These are phyloP conservation scores for Callospermophilus lateralis DNA, from an alignment of 2,113 vertebrate genomes.

Conservation along the genomic window DNA sequence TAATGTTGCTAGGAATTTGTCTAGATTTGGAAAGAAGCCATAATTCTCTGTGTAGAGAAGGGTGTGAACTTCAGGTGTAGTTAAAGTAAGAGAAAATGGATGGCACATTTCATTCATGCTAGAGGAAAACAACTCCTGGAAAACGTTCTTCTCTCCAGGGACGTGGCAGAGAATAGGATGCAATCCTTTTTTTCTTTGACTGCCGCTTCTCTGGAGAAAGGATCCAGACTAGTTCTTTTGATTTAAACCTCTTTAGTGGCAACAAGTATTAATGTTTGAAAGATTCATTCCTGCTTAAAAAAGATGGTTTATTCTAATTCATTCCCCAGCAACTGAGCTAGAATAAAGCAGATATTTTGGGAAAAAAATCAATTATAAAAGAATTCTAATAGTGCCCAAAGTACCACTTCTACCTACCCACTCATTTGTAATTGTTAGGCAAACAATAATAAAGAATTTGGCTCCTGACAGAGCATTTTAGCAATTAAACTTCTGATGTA, in stretches of 20 bases:
- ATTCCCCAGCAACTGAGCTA: not conserved
- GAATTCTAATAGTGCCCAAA: slow-evolving; percentile 49
- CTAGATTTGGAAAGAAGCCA: not conserved
- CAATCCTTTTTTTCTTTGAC: not conserved
- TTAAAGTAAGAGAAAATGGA: not conserved
- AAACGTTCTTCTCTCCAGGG: not conserved
- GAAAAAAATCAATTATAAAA: slow-evolving; percentile 60
- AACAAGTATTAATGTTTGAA: not conserved
- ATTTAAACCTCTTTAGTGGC: slow-evolving; percentile 28
- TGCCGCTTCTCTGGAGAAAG: slow-evolving; percentile 19
- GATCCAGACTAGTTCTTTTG: not conserved
- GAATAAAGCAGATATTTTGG: not conserved
- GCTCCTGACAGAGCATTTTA: slow-evolving; percentile 68
- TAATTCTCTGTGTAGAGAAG: not conserved
- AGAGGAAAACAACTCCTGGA: not conserved
- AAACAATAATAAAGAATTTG: slow-evolving; percentile 61
- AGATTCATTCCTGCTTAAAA: slow-evolving; percentile 24
- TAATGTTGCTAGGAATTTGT: not conserved
- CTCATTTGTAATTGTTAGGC: slow-evolving; percentile 61
- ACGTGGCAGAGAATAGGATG: not conserved
- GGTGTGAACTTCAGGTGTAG: not conserved
- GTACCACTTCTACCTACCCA: slow-evolving; percentile 34
- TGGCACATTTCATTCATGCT: not conserved
- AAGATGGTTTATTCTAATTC: not conserved
- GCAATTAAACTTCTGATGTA: slow-evolving; percentile 72